Conservation (phyloP, 1,140 invertebrate genomes). For the Ceratitis capitata region DNA sequence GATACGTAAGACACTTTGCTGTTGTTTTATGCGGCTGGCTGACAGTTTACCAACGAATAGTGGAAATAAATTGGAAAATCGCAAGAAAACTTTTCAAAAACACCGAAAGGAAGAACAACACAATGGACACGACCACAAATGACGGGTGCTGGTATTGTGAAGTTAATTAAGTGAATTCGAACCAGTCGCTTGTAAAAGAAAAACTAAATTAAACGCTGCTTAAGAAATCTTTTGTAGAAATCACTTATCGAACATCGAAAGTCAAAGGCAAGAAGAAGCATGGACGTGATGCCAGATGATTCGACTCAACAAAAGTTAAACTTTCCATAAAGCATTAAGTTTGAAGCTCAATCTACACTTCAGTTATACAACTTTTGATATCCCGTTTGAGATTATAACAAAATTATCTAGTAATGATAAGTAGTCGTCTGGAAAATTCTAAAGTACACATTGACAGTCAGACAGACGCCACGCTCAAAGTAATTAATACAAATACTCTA, state of each 20-base stretch:
- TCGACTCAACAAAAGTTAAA: neutral
- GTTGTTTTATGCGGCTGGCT: conserved; percentile 18
- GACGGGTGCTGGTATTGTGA: neutral
- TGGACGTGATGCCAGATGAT: neutral
- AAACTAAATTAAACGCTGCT: conserved; percentile 14
- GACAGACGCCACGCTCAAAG: too few species aligned
- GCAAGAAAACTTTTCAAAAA: neutral
- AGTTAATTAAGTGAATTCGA: neutral
- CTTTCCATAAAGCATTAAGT: neutral
- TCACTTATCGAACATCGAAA: neutral
- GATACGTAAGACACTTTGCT: neutral
- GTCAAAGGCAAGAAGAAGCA: neutral
- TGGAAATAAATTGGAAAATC: neutral
- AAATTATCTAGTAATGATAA: too few species aligned
- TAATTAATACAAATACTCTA: too few species aligned
- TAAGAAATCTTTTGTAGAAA: neutral
- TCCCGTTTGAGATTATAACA: too few species aligned
- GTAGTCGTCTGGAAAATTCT: too few species aligned
- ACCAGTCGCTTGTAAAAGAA: conserved; percentile 13
- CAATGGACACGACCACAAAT: neutral
- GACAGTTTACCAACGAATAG: neutral
- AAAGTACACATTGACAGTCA: too few species aligned
- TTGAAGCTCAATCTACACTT: neutral
- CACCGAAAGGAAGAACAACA: conserved; percentile 13
- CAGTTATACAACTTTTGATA: neutral